Evolutionary conservation across 2,113 vertebrate species (phyloP), one percentile per base, ranked within the genome.

Genomic region (Apteryx mantelli): DNA sequence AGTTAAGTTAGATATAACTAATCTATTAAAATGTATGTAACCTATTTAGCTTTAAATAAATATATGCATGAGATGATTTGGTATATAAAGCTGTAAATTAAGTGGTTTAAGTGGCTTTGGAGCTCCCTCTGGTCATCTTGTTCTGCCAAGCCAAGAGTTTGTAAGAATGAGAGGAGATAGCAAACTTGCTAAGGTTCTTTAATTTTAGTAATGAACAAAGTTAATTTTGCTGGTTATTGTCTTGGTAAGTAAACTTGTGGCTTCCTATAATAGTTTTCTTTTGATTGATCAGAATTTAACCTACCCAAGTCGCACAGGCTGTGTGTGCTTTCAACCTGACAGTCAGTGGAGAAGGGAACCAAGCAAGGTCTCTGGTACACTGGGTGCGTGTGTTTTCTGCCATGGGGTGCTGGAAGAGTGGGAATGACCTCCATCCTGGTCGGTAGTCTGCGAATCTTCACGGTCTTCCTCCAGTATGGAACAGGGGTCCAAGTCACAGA

Each of bases 141-240:
- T 74, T 71, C n/a, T 74, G 18, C 26, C 0, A 1, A 17, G 61
- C 52, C 52, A 82, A 53, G n/a, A 55, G 30, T 24, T 34, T 48
- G 28, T 56, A 22, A 15, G 26, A 82, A 25, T 15, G n/a, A 80
- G 48, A 42, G 18, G 9, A 11, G 10, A 60, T 40, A 87, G 13
- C 32, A 84, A 73, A 42, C 66, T 55, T 82, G 34, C 7, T 7
- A 2, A 75, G 13, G 15, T 63, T 75, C n/a, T 86, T 89, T 58
- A 13, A 24, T 53, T 89, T 70, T 71, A 50, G 24, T 79, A 78
- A 66, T 40, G 25, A 64, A 68, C 48, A 82, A 84, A 73, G 17
- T 74, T 82, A 48, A 22, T 13, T 78, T 87, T 26, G 38, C 0
- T 0, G 64, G 26, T 24, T 56, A 40, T 15, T 48, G n/a, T 46